Percentiles rank a stretch among this genome's conserved stretches.
Evolutionary conservation across 2,888 invertebrate genomes (phyloP).

Genomic region (Plebejus melissa): DNA sequence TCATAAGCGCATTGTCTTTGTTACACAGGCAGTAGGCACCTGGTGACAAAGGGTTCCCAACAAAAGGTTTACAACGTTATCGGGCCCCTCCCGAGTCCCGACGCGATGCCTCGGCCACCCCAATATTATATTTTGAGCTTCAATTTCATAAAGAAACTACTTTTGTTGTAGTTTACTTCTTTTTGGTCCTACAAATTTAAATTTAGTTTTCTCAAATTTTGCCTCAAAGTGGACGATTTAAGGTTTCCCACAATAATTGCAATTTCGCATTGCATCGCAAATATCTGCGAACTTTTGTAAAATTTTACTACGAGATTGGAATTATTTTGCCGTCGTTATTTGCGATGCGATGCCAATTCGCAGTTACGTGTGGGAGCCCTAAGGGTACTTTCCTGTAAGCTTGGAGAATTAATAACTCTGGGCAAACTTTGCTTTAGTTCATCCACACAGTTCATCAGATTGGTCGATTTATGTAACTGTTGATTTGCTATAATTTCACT

Average conservation of each 20-base stretch:
- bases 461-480: neutral
- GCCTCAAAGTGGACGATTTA: too few relatives aligned
- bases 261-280: too few relatives aligned
- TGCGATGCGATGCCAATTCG: too few relatives aligned
- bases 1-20: constrained; percentile 13
- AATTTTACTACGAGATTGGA: too few relatives aligned
- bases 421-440: neutral
- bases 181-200: neutral
- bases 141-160: neutral
- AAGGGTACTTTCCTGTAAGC: too few relatives aligned
- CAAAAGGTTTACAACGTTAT: constrained; percentile 5
- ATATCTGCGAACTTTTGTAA: too few relatives aligned
- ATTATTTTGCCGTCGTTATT: too few relatives aligned
- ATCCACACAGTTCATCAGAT: too few relatives aligned
- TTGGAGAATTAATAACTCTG: neutral
- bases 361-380: too few relatives aligned
- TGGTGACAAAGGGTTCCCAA: neutral
- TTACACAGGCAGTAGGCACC: neutral
- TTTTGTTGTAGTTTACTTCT: neutral
- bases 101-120: neutral
- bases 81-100: neutral
- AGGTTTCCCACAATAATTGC: too few relatives aligned
- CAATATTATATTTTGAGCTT: neutral
- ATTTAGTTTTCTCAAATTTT: too few relatives aligned
- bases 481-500: neutral